Base-by-base conservation (phyloP, 2,888 invertebrate species). In the Rhabditophanes sp. region DNA sequence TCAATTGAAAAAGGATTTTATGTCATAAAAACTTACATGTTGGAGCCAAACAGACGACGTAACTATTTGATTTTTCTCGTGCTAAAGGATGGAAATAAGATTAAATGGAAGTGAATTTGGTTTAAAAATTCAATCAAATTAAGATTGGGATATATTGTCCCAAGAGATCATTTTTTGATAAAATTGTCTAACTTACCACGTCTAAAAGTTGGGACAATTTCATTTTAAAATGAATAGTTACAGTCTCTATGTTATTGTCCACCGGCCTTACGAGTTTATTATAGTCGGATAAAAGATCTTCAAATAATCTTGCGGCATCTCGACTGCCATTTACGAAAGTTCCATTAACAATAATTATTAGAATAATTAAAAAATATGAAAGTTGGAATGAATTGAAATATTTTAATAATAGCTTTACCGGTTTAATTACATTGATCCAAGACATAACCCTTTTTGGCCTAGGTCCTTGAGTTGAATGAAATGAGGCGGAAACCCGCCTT, bases 161-260 rank as follows among this genome's bases (percentile, higher is more conserved):
- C 15, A 15, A 14, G 6, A 15, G 25, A 15, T 25, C 15, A 9
- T 14, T 6, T 6, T 25, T 25, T 14, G 15, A 15, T 25, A 15
- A 14, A 14, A 14, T 25, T 25, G 25, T 25, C 25, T 25, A 25
- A 46, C 68, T 61, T 47, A 72, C 70, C 43, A 71, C 68, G 49
- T 72, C 71, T 25, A 72, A 66, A 39, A 71, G 66, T 43, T 71
- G 93, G 9, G 90, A 90, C 44, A 93, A 73, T 46, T 88, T 75
- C 36, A 71, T 63, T 22, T 71, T 70, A 47, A 71, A 66, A 34
- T 61, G 65, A 30, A 72, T 70, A 11, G 66, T 66, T 25, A 71
- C 60, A 14, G 67, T 68, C 44, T 69, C 68, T 7, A 50, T 56
- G 30, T 82, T 84, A 42, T 54, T 54, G 39, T 56, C 45, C 20